Evolutionary conservation across 1,140 invertebrate species (phyloP), one percentile per base, ranked within the genome.

Genomic region (Temnothorax longispinosus): DNA sequence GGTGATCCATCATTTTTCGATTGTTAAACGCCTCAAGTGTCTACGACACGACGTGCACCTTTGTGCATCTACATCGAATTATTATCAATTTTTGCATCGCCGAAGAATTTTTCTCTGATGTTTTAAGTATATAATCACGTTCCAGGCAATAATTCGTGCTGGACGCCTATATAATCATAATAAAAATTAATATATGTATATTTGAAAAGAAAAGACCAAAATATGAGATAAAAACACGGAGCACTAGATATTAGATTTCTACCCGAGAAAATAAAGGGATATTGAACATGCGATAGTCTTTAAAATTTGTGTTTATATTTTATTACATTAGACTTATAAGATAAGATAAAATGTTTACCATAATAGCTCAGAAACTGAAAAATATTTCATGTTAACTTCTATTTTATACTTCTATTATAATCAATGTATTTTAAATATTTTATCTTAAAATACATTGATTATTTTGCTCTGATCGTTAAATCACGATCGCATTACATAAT

Each of bases 1-100:
- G 77, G 44, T 74, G 87, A 90, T 90, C 88, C 65, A 87, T 90
- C 89, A 84, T 84, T 78, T 60, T 81, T 82, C 44, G 41, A 58
- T 41, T 21, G 69, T 75, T 75, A 47, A 44, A 75, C 18, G 54
- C 54, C 80, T 60, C 41, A 32, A 84, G 41, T 74, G n/a, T 62
- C 54, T 84, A 8, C 50, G 21, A 72, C 18, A 21, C 35, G 47
- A 41, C 11, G 38, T 21, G 32, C 50, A n/a, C 11, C 38, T 62
- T 47, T 38, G 54, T 27, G 38, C 69, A 58, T 35, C 27, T 38
- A 13, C 52, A 41, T 15, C 50, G 60, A 50, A 52, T 78, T 78
- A 54, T 60, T 84, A 62, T 78, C 64, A 56, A 64, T 21, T 65
- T 54, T 35, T n/a, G 44, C 4, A 13, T 52, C 47, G 3, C 2